Evolutionary conservation across 2,113 vertebrate species (phyloP).

Genomic region (Leucopsar rothschildi): DNA sequence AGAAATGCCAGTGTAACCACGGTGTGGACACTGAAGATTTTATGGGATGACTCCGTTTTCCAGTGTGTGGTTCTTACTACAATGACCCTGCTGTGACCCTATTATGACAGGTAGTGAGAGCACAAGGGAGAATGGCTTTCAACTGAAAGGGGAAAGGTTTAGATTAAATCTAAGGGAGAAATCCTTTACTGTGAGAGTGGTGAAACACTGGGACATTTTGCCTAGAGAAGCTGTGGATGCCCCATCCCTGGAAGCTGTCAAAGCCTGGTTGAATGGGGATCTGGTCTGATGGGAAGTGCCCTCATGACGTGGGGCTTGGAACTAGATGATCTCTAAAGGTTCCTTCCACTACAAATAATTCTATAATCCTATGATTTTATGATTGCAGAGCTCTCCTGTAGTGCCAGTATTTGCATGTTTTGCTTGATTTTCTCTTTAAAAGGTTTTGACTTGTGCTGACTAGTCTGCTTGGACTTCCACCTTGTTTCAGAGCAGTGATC

Average conservation of each 20-base stretch:
- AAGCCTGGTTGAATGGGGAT: not conserved
- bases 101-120: not conserved
- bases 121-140: not conserved
- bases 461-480: not conserved
- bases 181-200: not conserved
- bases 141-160: not conserved
- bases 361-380: not conserved
- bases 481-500: not conserved
- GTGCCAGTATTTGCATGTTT: not conserved
- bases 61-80: not conserved
- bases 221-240: not conserved
- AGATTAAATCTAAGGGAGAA: not conserved
- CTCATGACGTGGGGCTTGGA: not conserved
- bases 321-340: not conserved
- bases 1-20: accelerated
- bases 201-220: not conserved
- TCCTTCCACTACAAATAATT: not conserved
- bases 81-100: not conserved
- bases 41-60: not conserved
- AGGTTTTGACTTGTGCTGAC: not conserved
- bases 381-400: not conserved
- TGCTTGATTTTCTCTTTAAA: not conserved
- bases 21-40: not conserved
- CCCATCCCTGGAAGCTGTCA: not conserved
- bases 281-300: not conserved